Percentiles rank a stretch among this genome's conserved stretches.
Evolutionary conservation across 2,888 invertebrate genomes (phyloP).

Genomic region (Bombyx huttoni): DNA sequence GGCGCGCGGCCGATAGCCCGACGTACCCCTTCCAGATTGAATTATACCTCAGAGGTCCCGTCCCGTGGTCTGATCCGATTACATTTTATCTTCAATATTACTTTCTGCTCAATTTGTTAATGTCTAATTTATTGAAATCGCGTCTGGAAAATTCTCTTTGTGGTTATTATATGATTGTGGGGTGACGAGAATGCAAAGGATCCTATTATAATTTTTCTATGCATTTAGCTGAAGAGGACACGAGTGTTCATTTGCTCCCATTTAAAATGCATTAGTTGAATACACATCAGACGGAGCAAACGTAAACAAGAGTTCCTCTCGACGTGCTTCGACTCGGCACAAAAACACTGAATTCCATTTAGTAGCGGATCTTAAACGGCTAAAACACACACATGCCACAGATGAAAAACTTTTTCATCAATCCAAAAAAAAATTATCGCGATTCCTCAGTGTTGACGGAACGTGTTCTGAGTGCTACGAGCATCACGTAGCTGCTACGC

Average conservation of each 20-base stretch:
- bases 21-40: background rate
- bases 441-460: background rate
- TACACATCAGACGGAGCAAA: background rate
- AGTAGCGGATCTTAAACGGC: background rate
- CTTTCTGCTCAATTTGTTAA: background rate
- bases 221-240: background rate
- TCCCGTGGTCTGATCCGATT: background rate
- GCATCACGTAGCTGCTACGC: conserved; percentile 1
- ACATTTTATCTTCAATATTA: background rate
- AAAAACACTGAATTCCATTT: background rate
- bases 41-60: conserved; percentile 1
- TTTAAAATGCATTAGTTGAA: background rate
- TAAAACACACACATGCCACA: background rate
- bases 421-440: background rate
- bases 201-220: background rate
- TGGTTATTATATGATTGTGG: background rate
- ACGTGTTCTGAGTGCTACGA: background rate
- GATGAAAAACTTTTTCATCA: background rate
- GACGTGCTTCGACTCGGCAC: background rate
- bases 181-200: background rate
- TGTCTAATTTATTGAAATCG: background rate
- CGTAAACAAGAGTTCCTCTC: background rate
- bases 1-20: background rate
- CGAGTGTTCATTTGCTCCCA: background rate
- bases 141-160: background rate